These are phyloP conservation scores for Drosophila aff. DNA, from an alignment of 1,140 invertebrate species.

Conservation along the genomic window DNA sequence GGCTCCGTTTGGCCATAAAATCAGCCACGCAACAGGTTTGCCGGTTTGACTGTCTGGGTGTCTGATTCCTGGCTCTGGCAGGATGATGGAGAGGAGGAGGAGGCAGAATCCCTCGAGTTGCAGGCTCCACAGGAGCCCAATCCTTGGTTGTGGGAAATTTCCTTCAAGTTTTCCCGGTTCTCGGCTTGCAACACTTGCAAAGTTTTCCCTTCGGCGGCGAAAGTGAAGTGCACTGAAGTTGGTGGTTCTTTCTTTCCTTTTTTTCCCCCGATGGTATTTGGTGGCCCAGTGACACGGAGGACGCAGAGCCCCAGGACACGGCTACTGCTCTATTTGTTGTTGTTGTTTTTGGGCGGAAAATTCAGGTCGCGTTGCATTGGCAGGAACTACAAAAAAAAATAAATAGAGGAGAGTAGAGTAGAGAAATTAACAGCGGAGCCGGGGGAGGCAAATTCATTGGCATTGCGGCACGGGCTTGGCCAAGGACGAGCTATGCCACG, in stretches of 20 bases:
- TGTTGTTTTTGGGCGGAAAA: slow-evolving; percentile 33
- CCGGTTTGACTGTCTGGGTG: background rate
- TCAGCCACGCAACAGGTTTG: slow-evolving; percentile 37
- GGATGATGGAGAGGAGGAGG: background rate
- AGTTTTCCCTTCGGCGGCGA: slow-evolving; percentile 53
- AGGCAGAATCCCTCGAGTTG: slow-evolving; percentile 13
- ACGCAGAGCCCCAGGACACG: slow-evolving; percentile 19
- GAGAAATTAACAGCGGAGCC: slow-evolving; percentile 8
- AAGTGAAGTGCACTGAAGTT: slow-evolving; percentile 52
- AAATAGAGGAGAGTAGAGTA: background rate
- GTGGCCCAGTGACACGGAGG: slow-evolving; percentile 72
- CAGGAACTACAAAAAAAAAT: slow-evolving; percentile 16
- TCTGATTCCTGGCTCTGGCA: slow-evolving; percentile 7
- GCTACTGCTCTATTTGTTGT: slow-evolving; percentile 18
- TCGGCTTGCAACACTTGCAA: slow-evolving; percentile 63
- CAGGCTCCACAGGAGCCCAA: slow-evolving; percentile 24
- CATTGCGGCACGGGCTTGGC: slow-evolving; percentile 28
- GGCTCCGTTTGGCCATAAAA: slow-evolving; percentile 43
- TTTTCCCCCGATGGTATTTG: slow-evolving; percentile 11
- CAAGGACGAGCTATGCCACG: slow-evolving; percentile 46
- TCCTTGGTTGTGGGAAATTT: slow-evolving; percentile 5
- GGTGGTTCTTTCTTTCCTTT: background rate
- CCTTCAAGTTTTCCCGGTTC: slow-evolving; percentile 34
- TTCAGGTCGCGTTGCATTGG: slow-evolving; percentile 62
- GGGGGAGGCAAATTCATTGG: slow-evolving; percentile 32